Evolutionary conservation across 2,888 invertebrate genomes (phyloP).

Genomic region (Drosophila colorata): DNA sequence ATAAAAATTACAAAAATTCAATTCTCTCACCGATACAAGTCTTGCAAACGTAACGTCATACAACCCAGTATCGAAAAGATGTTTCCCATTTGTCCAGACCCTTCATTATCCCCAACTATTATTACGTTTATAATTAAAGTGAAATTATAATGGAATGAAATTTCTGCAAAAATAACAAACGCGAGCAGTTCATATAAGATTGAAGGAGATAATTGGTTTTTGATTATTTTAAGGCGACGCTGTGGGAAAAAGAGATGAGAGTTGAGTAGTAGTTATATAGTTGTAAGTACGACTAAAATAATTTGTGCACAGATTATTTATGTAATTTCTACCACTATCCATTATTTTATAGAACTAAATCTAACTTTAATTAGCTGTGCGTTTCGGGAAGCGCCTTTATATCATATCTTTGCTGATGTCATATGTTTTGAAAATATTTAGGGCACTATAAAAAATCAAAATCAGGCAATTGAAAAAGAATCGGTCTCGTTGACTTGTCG

Average conservation of each 20-base stretch:
- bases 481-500: no score
- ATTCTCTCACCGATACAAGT: slow-evolving; percentile 48
- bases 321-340: no score
- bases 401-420: no score
- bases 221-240: background rate
- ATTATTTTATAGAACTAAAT: no score
- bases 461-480: no score
- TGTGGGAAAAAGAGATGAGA: background rate
- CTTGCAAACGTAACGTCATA: slow-evolving; percentile 33
- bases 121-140: slow-evolving; percentile 73
- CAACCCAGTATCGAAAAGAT: slow-evolving; percentile 4
- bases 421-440: no score
- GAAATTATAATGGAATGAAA: slow-evolving; percentile 58
- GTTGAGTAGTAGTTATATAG: no score
- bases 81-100: background rate
- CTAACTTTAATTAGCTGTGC: no score
- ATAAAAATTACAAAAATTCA: slow-evolving; percentile 78
- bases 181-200: background rate
- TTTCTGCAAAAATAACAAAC: slow-evolving; percentile 13
- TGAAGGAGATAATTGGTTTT: background rate
- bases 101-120: slow-evolving; percentile 38
- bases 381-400: no score
- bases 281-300: no score
- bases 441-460: no score
- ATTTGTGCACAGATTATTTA: no score